Percentiles rank a stretch among this genome's conserved stretches.
phyloP scores from a whole-genome alignment of 2,113 vertebrate genomes.

The Amblyornis subalaris region DNA sequence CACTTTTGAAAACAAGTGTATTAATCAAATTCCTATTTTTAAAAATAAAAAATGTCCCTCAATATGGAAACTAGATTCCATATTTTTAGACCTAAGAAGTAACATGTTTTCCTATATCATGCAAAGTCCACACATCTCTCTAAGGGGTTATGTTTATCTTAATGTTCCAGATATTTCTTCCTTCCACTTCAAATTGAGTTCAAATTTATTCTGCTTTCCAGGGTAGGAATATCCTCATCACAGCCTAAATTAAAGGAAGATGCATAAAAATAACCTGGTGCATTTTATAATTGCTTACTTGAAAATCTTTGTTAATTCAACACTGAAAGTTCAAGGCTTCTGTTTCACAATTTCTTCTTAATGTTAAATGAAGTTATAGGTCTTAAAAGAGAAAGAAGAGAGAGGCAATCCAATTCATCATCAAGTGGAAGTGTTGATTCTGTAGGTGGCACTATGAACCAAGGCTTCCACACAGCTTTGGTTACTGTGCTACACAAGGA shows the following conservation, averaged over 20 bases:
- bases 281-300: background rate
- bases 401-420: background rate
- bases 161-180: background rate
- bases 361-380: background rate
- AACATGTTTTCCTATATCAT: background rate
- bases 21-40: background rate
- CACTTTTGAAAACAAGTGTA: background rate
- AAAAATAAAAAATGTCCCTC: background rate
- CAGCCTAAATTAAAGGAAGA: background rate
- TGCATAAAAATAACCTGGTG: background rate
- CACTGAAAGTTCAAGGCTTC: background rate
- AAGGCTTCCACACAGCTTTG: background rate
- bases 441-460: constrained; percentile 3
- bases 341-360: background rate
- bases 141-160: background rate
- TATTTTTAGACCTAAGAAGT: background rate
- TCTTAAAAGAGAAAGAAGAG: background rate
- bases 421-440: background rate
- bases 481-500: background rate
- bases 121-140: rapidly evolving
- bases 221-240: background rate
- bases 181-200: background rate
- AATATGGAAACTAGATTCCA: background rate
- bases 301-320: background rate
- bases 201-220: background rate